phyloP scores from a whole-genome alignment of 2,113 vertebrate genomes.

The Oreochromis tanganicae region DNA sequence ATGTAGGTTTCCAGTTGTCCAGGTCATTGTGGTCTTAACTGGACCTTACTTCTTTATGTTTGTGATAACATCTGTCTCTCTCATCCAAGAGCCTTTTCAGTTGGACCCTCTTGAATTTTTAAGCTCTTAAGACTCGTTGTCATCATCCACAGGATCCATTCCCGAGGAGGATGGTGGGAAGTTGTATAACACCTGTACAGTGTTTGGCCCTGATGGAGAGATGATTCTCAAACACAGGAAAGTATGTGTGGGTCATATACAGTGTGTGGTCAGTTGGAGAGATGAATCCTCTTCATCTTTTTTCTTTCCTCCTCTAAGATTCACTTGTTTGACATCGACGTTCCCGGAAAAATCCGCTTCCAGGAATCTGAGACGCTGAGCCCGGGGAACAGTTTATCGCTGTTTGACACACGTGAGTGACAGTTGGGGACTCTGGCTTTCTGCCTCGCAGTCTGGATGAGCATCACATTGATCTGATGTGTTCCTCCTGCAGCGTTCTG shows the following conservation, averaged over 20 bases:
- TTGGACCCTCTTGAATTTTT: neutral
- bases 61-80: neutral
- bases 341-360: constrained; percentile 94
- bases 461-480: neutral
- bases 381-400: constrained; percentile 82
- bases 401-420: constrained; percentile 89
- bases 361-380: constrained; percentile 92
- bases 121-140: neutral
- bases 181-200: constrained; percentile 87
- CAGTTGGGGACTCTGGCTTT: accelerated
- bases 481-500: constrained; percentile 80
- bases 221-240: constrained; percentile 89
- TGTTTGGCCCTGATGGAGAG: constrained; percentile 88
- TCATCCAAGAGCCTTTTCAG: neutral
- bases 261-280: neutral
- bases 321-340: constrained; percentile 93
- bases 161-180: constrained; percentile 89
- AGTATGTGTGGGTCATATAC: constrained; percentile 60
- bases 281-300: neutral
- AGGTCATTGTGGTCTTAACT: neutral
- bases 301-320: constrained; percentile 74
- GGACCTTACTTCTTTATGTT: neutral
- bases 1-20: neutral
- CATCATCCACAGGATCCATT: constrained; percentile 81
- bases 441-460: neutral